Conservation (phyloP, 2,888 invertebrate species). For the Hirtodrosophila trivittata region DNA sequence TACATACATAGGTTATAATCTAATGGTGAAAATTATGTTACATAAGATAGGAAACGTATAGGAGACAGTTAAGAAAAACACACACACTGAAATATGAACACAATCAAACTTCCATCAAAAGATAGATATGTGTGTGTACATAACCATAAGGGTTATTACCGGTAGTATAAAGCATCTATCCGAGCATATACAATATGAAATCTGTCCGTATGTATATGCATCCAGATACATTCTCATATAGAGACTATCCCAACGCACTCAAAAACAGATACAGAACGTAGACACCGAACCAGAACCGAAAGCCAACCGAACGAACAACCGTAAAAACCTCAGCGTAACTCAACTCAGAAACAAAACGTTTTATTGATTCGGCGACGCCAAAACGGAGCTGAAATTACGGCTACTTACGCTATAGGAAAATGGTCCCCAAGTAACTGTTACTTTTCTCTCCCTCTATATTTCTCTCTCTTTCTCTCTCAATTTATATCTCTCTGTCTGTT, state of each 20-base stretch:
- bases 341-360: constrained; percentile 59
- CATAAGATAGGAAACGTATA: constrained; percentile 55
- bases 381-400: constrained; percentile 63
- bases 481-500: constrained; percentile 7
- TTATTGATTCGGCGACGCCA: constrained; percentile 60
- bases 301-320: constrained; percentile 62
- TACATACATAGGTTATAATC: constrained; percentile 24
- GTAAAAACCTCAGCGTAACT: constrained; percentile 71
- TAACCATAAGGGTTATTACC: constrained; percentile 42
- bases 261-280: constrained; percentile 43
- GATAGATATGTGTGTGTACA: constrained; percentile 18
- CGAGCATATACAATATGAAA: constrained; percentile 18
- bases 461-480: constrained; percentile 13
- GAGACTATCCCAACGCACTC: constrained; percentile 47
- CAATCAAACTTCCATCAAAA: constrained; percentile 20
- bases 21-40: constrained; percentile 36
- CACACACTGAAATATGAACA: constrained; percentile 2
- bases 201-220: constrained; percentile 3
- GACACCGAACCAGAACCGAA: constrained; percentile 52
- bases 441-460: constrained; percentile 22
- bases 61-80: constrained; percentile 21
- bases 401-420: constrained; percentile 60
- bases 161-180: constrained; percentile 64
- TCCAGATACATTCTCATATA: constrained; percentile 59
- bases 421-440: constrained; percentile 43